These are phyloP conservation scores for Parotocinclus haroldoi DNA, from an alignment of 2,797 vertebrate species.

Conservation along the genomic window DNA sequence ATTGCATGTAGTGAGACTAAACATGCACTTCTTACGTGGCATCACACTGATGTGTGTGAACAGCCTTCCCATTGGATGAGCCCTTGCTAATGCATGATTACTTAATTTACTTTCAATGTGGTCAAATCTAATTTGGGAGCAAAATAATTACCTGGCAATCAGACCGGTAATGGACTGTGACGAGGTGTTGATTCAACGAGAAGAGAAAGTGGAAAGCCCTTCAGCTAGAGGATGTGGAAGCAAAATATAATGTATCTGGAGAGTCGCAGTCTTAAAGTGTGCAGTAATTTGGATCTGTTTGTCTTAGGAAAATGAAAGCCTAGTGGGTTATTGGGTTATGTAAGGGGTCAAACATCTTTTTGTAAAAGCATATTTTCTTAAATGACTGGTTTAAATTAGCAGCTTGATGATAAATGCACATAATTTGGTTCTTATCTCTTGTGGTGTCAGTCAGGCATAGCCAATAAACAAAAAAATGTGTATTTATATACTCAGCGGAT, in stretches of 20 bases:
- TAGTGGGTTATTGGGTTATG: conserved; percentile 19
- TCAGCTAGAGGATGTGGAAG: conserved; percentile 43
- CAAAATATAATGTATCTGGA: conserved; percentile 43
- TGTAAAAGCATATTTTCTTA: not conserved
- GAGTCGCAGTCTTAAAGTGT: conserved; percentile 39
- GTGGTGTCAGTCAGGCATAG: no score
- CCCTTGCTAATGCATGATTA: conserved; percentile 51
- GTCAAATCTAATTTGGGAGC: conserved; percentile 50
- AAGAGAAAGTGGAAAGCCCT: conserved; percentile 41
- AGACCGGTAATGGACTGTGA: conserved; percentile 51
- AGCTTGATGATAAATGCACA: not conserved
- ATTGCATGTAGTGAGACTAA: no score
- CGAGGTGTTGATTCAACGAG: conserved; percentile 52
- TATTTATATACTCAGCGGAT: no score
- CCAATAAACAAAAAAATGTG: no score
- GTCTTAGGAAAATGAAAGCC: conserved; percentile 30
- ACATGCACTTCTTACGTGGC: not conserved
- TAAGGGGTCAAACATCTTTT: conserved; percentile 7
- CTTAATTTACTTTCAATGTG: conserved; percentile 53
- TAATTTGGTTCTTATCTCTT: no score
- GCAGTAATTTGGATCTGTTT: conserved; percentile 35
- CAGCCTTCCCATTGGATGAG: conserved; percentile 50
- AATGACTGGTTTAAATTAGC: not conserved
- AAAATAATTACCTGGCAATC: conserved; percentile 55
- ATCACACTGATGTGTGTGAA: conserved; percentile 36